Evolutionary conservation across 2,113 vertebrate genomes (phyloP).

Genomic region (Stomatorhinus ivindoensis): DNA sequence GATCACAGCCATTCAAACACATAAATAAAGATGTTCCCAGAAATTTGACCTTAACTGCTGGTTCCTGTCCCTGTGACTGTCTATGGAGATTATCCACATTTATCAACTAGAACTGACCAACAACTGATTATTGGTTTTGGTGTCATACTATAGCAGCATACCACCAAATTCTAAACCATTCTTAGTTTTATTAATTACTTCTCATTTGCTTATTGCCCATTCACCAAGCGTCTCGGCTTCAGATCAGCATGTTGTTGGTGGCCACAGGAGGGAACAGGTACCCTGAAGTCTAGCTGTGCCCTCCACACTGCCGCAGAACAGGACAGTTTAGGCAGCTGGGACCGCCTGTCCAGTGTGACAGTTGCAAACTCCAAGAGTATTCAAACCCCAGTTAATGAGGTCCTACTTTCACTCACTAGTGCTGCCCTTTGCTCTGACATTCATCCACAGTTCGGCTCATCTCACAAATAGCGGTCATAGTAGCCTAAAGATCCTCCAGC

Average conservation of each 20-base stretch:
- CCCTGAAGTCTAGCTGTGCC: not conserved
- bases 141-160: not conserved
- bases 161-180: not conserved
- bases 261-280: not conserved
- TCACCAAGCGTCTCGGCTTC: not conserved
- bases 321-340: too few species aligned
- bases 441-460: not conserved
- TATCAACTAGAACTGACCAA: not conserved
- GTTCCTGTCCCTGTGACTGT: not conserved
- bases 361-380: constrained; percentile 5
- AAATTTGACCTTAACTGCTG: not conserved
- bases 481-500: not conserved
- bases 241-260: not conserved
- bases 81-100: not conserved
- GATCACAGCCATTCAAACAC: constrained; percentile 28
- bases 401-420: not conserved
- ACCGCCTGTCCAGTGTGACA: not conserved
- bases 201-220: not conserved
- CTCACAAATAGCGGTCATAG: not conserved
- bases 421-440: not conserved
- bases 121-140: not conserved
- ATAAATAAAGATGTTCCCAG: constrained; percentile 38
- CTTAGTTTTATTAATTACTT: not conserved
- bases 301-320: not conserved
- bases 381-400: not conserved